Conservation (phyloP, 2,797 vertebrate genomes). For the Leucoraja ocellata region DNA sequence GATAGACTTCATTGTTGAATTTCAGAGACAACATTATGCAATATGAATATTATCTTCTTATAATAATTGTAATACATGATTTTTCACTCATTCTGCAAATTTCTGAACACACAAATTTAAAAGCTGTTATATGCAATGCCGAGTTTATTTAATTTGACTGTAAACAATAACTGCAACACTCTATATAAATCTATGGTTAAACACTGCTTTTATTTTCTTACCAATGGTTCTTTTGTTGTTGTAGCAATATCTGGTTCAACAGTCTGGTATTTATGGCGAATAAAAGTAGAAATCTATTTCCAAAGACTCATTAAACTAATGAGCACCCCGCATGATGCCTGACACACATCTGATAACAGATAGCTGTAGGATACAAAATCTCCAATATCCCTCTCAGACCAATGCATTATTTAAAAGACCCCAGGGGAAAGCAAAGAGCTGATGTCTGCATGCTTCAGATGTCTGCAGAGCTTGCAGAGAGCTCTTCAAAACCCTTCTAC, state of each 20-base stretch:
- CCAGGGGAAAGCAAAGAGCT: constrained; percentile 50
- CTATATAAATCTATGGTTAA: constrained; percentile 41
- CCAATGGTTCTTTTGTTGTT: constrained; percentile 52
- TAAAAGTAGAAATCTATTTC: constrained; percentile 53
- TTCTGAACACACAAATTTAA: not conserved
- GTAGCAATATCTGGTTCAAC: constrained; percentile 49
- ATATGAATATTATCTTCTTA: not conserved
- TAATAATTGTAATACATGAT: not conserved
- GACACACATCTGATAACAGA: constrained; percentile 56
- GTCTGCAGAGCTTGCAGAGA: constrained; percentile 61
- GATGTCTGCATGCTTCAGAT: constrained; percentile 50
- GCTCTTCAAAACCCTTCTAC: constrained; percentile 39
- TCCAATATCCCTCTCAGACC: constrained; percentile 54
- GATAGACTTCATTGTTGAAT: not conserved
- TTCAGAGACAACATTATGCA: not conserved
- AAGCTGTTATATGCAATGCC: not conserved
- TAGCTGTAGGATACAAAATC: constrained; percentile 61
- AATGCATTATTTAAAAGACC: constrained; percentile 68
- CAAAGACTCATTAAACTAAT: constrained; percentile 57
- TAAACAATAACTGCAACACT: constrained; percentile 41
- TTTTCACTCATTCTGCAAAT: not conserved
- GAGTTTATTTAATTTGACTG: not conserved
- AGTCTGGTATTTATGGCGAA: constrained; percentile 50
- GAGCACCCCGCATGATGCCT: constrained; percentile 53
- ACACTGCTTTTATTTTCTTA: constrained; percentile 57